Conservation (phyloP, 2,888 invertebrate species). For the Panzeria rudis region DNA sequence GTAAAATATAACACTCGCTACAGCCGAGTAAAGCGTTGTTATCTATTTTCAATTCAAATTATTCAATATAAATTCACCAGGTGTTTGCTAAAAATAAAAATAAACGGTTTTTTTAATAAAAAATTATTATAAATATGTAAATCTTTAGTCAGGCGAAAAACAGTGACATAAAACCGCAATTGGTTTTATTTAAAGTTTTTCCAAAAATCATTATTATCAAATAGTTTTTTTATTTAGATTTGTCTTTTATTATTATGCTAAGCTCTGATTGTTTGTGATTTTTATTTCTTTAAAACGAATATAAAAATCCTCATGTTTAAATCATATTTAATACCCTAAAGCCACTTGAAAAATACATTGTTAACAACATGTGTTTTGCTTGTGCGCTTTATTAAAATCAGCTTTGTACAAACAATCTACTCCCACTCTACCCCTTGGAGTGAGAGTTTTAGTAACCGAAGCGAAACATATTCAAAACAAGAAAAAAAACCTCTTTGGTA, state of each 20-base stretch:
- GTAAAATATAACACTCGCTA: background rate
- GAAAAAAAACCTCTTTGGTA: background rate
- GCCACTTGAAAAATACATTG: constrained; percentile 53
- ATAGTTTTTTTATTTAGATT: background rate
- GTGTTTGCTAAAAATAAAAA: constrained; percentile 4
- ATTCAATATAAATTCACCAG: constrained; percentile 10
- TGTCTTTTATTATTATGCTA: constrained; percentile 1
- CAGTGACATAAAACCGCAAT: background rate
- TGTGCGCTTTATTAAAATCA: constrained; percentile 45
- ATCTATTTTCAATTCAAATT: background rate
- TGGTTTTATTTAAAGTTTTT: constrained; percentile 18
- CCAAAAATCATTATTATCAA: background rate
- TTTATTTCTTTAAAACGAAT: constrained; percentile 21
- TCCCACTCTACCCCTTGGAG: background rate
- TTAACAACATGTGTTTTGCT: constrained; percentile 59
- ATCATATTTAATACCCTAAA: constrained; percentile 60
- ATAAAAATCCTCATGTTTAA: constrained; percentile 55
- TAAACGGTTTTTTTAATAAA: background rate
- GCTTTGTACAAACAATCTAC: constrained; percentile 20
- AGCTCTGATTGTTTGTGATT: constrained; percentile 30
- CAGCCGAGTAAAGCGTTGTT: background rate
- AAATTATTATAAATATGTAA: constrained; percentile 9
- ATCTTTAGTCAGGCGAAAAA: background rate
- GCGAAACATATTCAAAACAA: background rate
- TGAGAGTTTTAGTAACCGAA: background rate